phyloP scores from a whole-genome alignment of 1,140 invertebrate genomes.

The Propsilocerus akamusi region DNA sequence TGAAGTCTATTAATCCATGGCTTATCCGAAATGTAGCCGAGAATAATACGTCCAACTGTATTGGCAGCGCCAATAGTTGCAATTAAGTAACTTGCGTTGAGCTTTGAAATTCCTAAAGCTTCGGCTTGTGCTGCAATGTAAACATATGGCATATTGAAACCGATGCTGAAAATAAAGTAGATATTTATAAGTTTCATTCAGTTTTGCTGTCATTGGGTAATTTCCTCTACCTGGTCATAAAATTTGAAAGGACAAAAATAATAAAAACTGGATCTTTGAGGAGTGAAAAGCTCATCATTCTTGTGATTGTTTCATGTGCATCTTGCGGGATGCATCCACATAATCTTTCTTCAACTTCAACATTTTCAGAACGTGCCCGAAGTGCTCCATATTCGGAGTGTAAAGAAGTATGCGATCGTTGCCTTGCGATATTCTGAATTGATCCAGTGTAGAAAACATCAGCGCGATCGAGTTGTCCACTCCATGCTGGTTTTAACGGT shows the following conservation, averaged over 20 bases:
- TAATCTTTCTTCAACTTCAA: background rate
- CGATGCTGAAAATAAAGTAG: slow-evolving; percentile 43
- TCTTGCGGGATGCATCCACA: slow-evolving; percentile 32
- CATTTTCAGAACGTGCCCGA: background rate
- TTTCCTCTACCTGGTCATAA: slow-evolving; percentile 51
- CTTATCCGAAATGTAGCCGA: slow-evolving; percentile 75
- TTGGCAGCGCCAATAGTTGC: slow-evolving; percentile 71
- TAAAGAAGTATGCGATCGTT: slow-evolving; percentile 23
- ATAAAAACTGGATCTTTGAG: slow-evolving; percentile 75
- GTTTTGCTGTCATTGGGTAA: too few relatives aligned
- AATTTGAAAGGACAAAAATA: slow-evolving; percentile 82
- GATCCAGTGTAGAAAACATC: slow-evolving; percentile 68
- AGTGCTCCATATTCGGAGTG: slow-evolving; percentile 19
- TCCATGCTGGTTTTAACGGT: slow-evolving; percentile 25
- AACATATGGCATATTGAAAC: slow-evolving; percentile 89
- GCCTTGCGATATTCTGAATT: slow-evolving; percentile 25
- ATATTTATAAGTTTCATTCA: too few relatives aligned
- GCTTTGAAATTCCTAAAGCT: slow-evolving; percentile 31
- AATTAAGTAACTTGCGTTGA: slow-evolving; percentile 43
- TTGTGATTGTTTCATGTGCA: slow-evolving; percentile 44
- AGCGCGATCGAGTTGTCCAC: slow-evolving; percentile 61
- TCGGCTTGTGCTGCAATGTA: slow-evolving; percentile 53
- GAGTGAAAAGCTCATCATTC: slow-evolving; percentile 73
- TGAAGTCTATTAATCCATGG: slow-evolving; percentile 70
- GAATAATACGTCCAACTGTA: slow-evolving; percentile 66